Evolutionary conservation across 2,113 vertebrate genomes (phyloP).

Genomic region (Arothron firmamentum): DNA sequence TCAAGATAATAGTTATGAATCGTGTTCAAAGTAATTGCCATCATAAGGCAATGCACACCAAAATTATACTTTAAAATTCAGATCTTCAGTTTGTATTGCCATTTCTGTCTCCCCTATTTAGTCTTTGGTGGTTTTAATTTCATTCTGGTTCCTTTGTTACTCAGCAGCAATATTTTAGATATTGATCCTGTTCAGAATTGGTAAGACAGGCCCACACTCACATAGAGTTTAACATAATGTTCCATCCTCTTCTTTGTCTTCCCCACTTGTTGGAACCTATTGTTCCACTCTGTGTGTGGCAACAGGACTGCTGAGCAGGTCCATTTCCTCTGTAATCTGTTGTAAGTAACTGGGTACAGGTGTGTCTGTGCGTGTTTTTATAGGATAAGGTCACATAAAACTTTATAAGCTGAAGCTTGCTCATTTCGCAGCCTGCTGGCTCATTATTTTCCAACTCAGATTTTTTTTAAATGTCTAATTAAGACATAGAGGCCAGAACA

Average conservation of each 20-base stretch:
- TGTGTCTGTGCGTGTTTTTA: constrained; percentile 27
- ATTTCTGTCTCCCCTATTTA: neutral
- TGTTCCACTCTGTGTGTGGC: constrained; percentile 67
- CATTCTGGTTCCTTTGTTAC: neutral
- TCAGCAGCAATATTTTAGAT: neutral
- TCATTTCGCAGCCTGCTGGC: neutral
- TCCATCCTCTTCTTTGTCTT: constrained; percentile 44
- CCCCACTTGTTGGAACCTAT: constrained; percentile 36
- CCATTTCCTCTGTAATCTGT: constrained; percentile 96
- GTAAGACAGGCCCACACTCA: too few relatives aligned
- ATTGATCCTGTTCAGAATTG: neutral
- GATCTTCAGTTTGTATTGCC: neutral
- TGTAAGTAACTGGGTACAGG: constrained; percentile 81
- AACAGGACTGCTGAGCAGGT: constrained; percentile 93
- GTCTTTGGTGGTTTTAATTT: neutral
- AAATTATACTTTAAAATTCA: neutral
- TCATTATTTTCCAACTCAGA: too few relatives aligned
- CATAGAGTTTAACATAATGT: neutral
- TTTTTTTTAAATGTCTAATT: neutral
- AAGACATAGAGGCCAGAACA: constrained; percentile 1
- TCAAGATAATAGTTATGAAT: neutral
- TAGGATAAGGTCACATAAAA: constrained; percentile 8
- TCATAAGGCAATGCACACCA: neutral
- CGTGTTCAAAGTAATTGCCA: neutral
- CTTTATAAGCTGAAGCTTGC: constrained; percentile 2